These are phyloP conservation scores for Lepus americanus DNA, from an alignment of 2,113 vertebrate species.

Conservation along the genomic window DNA sequence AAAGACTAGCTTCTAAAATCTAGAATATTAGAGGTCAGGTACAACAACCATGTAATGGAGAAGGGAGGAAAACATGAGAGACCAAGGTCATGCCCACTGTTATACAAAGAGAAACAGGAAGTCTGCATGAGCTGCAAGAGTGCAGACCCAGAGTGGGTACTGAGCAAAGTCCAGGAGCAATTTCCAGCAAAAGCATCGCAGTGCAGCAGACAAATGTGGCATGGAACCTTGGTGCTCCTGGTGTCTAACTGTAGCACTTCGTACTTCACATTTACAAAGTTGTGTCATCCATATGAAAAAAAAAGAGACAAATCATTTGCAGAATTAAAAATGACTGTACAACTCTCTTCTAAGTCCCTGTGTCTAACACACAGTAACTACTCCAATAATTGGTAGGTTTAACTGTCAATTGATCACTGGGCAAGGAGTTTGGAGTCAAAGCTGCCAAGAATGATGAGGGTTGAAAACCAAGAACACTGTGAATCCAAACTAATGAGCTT, in stretches of 20 bases:
- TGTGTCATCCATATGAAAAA: too few relatives aligned
- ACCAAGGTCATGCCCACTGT: not conserved
- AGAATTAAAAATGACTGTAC: not conserved
- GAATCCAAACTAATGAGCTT: not conserved
- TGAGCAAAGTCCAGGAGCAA: not conserved
- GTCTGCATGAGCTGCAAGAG: not conserved
- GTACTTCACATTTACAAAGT: not conserved
- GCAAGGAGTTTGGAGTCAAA: not conserved
- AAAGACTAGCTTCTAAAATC: not conserved
- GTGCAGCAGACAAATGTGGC: fast-evolving
- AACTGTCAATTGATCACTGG: not conserved
- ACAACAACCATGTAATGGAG: not conserved
- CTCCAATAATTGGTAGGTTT: not conserved
- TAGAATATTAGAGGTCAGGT: not conserved
- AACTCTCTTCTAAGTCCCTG: not conserved
- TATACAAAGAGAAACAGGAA: not conserved
- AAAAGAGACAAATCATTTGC: not conserved
- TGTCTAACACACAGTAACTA: not conserved
- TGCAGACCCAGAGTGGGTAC: too few relatives aligned
- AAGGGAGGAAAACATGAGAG: not conserved
- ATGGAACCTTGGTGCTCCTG: fast-evolving
- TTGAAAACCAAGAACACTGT: not conserved
- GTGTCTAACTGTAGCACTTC: not conserved
- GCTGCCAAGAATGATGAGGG: not conserved
- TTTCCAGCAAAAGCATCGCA: not conserved